Evolutionary conservation across 2,113 vertebrate species (phyloP), one percentile per base, ranked within the genome.

Genomic region (Tapirus terrestris): DNA sequence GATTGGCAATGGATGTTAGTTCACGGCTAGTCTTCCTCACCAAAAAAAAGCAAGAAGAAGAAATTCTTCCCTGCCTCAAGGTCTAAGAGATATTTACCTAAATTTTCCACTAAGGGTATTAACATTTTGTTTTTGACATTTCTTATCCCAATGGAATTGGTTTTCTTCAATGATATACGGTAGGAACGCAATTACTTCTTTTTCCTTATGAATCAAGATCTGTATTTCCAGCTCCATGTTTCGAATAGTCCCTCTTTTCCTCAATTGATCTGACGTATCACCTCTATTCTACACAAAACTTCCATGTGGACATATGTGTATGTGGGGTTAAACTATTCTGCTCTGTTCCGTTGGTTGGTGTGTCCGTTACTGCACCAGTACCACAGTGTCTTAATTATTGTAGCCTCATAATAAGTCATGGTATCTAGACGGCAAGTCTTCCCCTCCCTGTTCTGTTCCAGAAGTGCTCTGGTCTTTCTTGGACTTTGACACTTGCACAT

Each of bases 51-150:
- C 39, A 39, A 39, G 39, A 39, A 39, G 39, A 76, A 29, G 9
- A 63, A 65, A 63, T 61, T 23, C 51, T 45, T 80, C 21, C 61
- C 43, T 91, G 61, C 27, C 5, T 3, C 7, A 4, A 67, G 10
- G 1, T 73, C 33, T 39, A 39, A 90, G 33, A 90, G 60, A 27
- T 20, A 90, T 36, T 76, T 89, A 63, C 31, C 43, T 77, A 65
- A 65, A 80, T 10, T 85, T 67, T 67, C 48, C 67, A 31, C 18
- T n/a, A 33, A 73, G 36, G 79, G n/a, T n/a, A 68, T 67, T 61
- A 68, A 51, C 51, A 77, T 70, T 91, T 84, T 92, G 31, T 58
- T 79, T 87, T 83, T 89, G 51, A 67, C 60, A 67, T 93, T 80
- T 95, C 65, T 86, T 79, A 43, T 72, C 48, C 51, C 65, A 63